Evolutionary conservation across 1,140 invertebrate genomes (phyloP), one percentile per base, ranked within the genome.

Genomic region (Drosophila navojoa): DNA sequence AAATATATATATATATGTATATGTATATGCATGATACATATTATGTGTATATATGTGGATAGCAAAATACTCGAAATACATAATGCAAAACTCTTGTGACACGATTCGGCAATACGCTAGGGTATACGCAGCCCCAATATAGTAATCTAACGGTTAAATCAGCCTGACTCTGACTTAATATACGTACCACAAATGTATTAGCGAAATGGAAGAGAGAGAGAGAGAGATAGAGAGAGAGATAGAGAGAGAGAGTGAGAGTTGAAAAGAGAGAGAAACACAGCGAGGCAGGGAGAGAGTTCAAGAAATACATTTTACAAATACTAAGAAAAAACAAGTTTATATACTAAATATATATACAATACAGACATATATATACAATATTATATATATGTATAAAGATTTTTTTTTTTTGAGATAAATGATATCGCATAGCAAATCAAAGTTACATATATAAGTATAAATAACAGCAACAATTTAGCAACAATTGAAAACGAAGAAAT

Each of bases 401-500:
- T 50, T 81, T 85, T 85, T 85, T 87, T 81, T 77, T 74, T 62
- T 50, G 27, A 53, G 59, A 50, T 49, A 32, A 50, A 64, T 35
- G 58, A 79, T 71, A 84, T 55, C 68, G 81, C 76, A 74, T 86
- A 73, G 82, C 75, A 86, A 87, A 86, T 87, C 76, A 82, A 82
- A 79, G 66, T 66, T 82, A 86, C 61, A 67, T 54, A 13, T 22
- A 61, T 75, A 77, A 62, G 62, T 59, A 54, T 49, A 52, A 55
- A 45, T 45, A 45, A 27, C 54, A 15, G 57, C 49, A 29, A 50
- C 22, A 54, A 60, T 29, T 42, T 72, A 76, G 68, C 53, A 16
- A 64, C 13, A 78, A 60, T 72, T 76, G 25, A 29, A 58, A 45
- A 29, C 35, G 35, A 9, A 60, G 13, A 40, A 64, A 32, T 1